phyloP scores from a whole-genome alignment of 2,797 vertebrate genomes.

The Melanotaenia parkinsoni region DNA sequence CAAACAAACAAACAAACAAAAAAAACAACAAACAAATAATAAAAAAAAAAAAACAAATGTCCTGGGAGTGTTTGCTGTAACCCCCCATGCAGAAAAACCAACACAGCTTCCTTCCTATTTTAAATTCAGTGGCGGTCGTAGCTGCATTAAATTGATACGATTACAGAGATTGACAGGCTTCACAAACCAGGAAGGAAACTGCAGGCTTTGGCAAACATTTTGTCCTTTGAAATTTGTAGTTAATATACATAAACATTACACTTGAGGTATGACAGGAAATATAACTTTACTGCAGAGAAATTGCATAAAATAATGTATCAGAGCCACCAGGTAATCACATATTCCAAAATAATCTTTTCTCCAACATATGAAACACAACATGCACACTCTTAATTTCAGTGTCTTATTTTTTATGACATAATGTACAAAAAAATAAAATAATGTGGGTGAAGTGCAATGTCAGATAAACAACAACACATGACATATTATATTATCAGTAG shows the following conservation, averaged over 20 bases:
- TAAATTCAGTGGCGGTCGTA: background rate
- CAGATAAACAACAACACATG: no score
- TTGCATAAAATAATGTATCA: background rate
- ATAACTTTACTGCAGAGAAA: background rate
- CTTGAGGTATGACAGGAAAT: background rate
- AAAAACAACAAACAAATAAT: no score
- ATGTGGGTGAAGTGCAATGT: no score
- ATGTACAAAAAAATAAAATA: no score
- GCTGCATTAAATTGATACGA: background rate
- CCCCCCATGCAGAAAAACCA: background rate
- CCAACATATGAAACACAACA: no score
- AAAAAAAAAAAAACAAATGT: background rate
- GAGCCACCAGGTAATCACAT: background rate
- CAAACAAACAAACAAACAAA: background rate
- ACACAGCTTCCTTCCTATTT: background rate
- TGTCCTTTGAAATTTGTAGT: background rate
- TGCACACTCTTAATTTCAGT: no score
- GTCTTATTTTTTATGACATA: no score
- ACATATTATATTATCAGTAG: no score
- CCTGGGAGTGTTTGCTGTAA: background rate
- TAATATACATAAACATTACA: background rate
- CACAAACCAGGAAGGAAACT: conserved; percentile 4
- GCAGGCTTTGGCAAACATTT: background rate
- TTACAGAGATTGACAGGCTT: background rate
- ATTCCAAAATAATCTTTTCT: no score